phyloP scores from a whole-genome alignment of 1,140 invertebrate species.

The Procambarus virginalis region DNA sequence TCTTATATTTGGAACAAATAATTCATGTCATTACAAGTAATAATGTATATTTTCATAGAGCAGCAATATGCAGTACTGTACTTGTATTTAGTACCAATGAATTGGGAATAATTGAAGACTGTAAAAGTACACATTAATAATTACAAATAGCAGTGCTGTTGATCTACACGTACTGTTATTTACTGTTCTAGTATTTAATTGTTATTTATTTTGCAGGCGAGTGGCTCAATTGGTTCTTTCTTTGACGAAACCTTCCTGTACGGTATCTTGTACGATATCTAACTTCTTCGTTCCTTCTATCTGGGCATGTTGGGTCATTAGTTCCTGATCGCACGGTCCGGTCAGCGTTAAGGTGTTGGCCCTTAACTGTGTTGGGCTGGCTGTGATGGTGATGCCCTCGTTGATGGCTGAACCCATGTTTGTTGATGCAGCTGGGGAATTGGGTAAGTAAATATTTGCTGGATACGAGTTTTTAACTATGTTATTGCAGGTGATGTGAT shows the following conservation, averaged over 20 bases:
- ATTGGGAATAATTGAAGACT: no score
- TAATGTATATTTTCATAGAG: no score
- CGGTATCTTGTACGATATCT: slow-evolving; percentile 85
- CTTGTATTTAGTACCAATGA: no score
- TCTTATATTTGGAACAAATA: no score
- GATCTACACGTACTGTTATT: no score
- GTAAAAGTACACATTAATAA: no score
- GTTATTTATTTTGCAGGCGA: slow-evolving; percentile 3
- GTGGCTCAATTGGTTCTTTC: slow-evolving; percentile 79
- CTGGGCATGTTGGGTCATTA: slow-evolving; percentile 78
- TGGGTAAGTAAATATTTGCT: slow-evolving; percentile 39
- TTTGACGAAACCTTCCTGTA: slow-evolving; percentile 81
- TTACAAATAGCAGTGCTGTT: no score
- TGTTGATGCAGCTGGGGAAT: slow-evolving; percentile 53
- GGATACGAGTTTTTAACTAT: neutral
- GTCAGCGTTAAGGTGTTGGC: slow-evolving; percentile 90
- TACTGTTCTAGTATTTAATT: no score
- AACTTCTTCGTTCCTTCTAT: slow-evolving; percentile 84
- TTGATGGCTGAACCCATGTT: slow-evolving; percentile 80
- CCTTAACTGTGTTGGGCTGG: slow-evolving; percentile 82
- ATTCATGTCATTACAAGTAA: no score
- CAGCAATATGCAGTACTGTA: no score
- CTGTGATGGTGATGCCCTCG: slow-evolving; percentile 82
- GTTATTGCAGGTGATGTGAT: neutral
- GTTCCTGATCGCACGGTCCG: slow-evolving; percentile 82